These are phyloP conservation scores for Sebastes vulpes DNA, from an alignment of 2,797 vertebrate genomes.

Conservation along the genomic window DNA sequence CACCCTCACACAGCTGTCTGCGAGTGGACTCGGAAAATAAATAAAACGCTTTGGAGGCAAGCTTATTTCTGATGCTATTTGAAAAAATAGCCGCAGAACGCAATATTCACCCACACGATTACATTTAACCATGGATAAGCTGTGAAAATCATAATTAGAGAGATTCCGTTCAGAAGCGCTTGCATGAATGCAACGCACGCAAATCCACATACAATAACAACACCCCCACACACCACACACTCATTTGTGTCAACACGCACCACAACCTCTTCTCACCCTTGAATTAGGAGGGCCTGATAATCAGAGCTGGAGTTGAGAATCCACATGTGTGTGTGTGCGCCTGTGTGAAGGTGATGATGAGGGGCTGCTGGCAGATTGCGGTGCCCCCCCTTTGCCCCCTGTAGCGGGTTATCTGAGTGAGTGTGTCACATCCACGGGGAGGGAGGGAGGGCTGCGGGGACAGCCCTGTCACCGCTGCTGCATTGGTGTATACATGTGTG, in stretches of 20 bases:
- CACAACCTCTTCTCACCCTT: slow-evolving; percentile 54
- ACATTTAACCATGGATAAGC: slow-evolving; percentile 30
- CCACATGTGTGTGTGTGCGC: slow-evolving; percentile 6
- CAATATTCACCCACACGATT: slow-evolving; percentile 7
- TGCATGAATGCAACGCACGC: slow-evolving; percentile 14
- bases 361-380: slow-evolving; percentile 63
- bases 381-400: slow-evolving; percentile 59
- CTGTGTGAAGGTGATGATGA: slow-evolving; percentile 66
- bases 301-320: slow-evolving; percentile 40
- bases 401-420: slow-evolving; percentile 73
- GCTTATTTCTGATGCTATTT: slow-evolving; percentile 10
- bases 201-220: slow-evolving; percentile 31
- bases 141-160: slow-evolving; percentile 43
- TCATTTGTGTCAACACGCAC: slow-evolving; percentile 37
- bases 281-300: slow-evolving; percentile 56
- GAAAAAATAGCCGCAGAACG: slow-evolving; percentile 1
- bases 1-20: slow-evolving; percentile 3
- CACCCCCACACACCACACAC: not conserved
- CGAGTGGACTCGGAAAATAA: slow-evolving; percentile 5
- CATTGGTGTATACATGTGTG: slow-evolving; percentile 32
- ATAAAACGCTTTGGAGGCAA: not conserved
- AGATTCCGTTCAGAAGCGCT: slow-evolving; percentile 6
- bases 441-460: slow-evolving; percentile 50
- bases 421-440: slow-evolving; percentile 72
- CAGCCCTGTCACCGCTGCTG: slow-evolving; percentile 55